phyloP scores from a whole-genome alignment of 2,888 invertebrate species.

The Stenodera caucasica region DNA sequence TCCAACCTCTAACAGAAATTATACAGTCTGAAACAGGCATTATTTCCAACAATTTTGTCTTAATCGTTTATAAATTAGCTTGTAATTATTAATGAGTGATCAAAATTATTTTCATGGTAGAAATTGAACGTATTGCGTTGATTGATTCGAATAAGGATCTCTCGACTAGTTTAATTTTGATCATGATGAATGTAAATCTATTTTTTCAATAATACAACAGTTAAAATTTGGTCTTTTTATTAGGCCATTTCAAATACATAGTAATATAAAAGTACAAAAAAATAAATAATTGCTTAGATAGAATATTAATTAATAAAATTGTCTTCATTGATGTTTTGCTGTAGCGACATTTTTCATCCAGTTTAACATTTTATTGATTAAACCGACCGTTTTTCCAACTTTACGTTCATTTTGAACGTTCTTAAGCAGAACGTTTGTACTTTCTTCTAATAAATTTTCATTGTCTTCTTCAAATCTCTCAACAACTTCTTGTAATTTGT shows the following conservation, averaged over 20 bases:
- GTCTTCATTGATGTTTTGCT: background rate
- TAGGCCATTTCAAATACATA: background rate
- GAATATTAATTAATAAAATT: background rate
- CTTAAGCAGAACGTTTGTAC: slow-evolving; percentile 31
- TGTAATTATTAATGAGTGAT: too few species aligned
- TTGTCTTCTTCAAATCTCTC: slow-evolving; percentile 33
- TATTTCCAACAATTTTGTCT: too few species aligned
- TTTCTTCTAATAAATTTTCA: slow-evolving; percentile 34
- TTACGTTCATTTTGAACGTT: slow-evolving; percentile 31
- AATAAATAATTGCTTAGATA: slow-evolving; percentile 4
- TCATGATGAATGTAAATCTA: background rate
- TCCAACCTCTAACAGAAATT: too few species aligned
- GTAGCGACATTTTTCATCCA: slow-evolving; percentile 38
- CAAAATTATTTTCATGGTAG: background rate
- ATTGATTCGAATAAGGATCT: background rate
- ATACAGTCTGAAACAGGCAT: too few species aligned
- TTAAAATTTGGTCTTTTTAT: background rate
- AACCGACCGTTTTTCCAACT: slow-evolving; percentile 35
- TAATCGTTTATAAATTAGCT: background rate
- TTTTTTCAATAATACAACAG: background rate
- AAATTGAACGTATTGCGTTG: background rate
- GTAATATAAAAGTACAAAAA: slow-evolving; percentile 19
- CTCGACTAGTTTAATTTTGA: background rate
- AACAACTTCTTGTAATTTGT: slow-evolving; percentile 35
- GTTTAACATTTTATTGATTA: slow-evolving; percentile 36